A percentile compares a stretch with the other conserved stretches of the same genome.
phyloP scores from a whole-genome alignment of 2,888 invertebrate genomes.

The Nebria salina region DNA sequence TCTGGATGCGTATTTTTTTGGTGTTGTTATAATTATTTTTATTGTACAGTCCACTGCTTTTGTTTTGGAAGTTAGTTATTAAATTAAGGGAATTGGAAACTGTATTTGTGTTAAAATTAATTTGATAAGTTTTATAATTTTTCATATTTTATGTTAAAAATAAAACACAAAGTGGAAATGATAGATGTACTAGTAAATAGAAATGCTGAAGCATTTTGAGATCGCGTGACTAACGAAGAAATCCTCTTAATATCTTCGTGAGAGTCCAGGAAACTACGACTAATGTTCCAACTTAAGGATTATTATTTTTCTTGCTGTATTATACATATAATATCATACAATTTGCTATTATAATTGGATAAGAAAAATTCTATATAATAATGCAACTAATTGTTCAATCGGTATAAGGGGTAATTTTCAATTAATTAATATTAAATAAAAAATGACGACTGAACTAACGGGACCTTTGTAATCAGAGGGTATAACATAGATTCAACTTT shows the following conservation, averaged over 20 bases:
- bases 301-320: neutral
- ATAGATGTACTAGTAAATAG: neutral
- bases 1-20: neutral
- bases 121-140: neutral
- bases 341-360: neutral
- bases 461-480: neutral
- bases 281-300: neutral
- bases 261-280: neutral
- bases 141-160: neutral
- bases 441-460: neutral
- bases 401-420: too few relatives aligned
- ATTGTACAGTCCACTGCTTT: too few relatives aligned
- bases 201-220: neutral
- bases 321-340: neutral
- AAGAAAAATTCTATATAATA: too few relatives aligned
- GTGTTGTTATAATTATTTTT: too few relatives aligned
- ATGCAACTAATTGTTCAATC: too few relatives aligned
- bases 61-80: too few relatives aligned
- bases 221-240: neutral
- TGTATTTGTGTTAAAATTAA: neutral
- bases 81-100: too few relatives aligned
- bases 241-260: conserved; percentile 1
- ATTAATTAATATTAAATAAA: neutral
- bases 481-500: neutral
- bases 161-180: neutral